A percentile compares a stretch with the other conserved stretches of the same genome.
These are phyloP conservation scores for Gymnocypris eckloni DNA, from an alignment of 2,797 vertebrate species.

Conservation along the genomic window DNA sequence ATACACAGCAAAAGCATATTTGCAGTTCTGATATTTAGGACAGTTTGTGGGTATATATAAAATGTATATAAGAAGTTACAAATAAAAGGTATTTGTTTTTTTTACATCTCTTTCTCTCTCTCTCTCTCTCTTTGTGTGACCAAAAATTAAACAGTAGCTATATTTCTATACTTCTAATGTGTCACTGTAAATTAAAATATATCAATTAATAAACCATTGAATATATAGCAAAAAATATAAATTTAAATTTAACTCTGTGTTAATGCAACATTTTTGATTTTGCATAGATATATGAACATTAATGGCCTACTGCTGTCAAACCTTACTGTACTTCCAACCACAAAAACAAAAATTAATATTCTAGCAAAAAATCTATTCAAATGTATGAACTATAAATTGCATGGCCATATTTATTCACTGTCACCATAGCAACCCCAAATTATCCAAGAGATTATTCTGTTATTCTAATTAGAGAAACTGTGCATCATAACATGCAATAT, in stretches of 20 bases:
- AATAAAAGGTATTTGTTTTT: not conserved
- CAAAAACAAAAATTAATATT: conserved; percentile 69
- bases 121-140: not conserved
- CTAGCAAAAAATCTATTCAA: conserved; percentile 63
- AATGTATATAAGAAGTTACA: not conserved
- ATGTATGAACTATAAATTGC: conserved; percentile 72
- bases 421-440: conserved; percentile 69
- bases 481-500: conserved; percentile 57
- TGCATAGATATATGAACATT: not conserved
- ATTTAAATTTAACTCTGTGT: not conserved
- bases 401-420: conserved; percentile 71
- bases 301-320: conserved; percentile 30
- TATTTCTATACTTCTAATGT: not conserved
- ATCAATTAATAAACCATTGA: not conserved
- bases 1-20: not conserved
- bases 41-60: not conserved
- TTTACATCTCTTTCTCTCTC: no score
- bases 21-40: not conserved
- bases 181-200: not conserved
- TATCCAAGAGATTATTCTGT: conserved; percentile 60
- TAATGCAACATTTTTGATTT: conserved; percentile 5
- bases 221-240: not conserved
- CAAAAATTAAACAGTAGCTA: not conserved
- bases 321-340: conserved; percentile 58
- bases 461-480: conserved; percentile 72